Percentiles rank a stretch among this genome's conserved stretches.
Conservation (phyloP, 2,797 vertebrate genomes). For the Urophycis tenuis region DNA sequence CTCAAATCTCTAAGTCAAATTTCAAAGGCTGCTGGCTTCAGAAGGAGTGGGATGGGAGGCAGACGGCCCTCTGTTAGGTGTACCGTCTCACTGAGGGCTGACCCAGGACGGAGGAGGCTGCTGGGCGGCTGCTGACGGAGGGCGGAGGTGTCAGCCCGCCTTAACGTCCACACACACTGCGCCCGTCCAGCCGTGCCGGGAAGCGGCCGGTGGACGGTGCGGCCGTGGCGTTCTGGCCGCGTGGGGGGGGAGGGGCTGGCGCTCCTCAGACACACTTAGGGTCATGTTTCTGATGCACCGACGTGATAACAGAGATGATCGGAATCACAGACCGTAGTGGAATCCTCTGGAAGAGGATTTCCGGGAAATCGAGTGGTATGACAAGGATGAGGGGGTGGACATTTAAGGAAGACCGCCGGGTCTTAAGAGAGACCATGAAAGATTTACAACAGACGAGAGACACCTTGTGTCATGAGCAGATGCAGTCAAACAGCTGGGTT, state of each 20-base stretch:
- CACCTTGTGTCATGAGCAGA: neutral
- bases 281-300: conserved; percentile 45
- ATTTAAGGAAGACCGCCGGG: conserved; percentile 3
- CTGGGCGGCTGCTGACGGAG: conserved; percentile 64
- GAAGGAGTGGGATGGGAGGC: neutral
- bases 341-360: neutral
- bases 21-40: neutral
- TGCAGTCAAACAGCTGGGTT: neutral
- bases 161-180: conserved; percentile 58
- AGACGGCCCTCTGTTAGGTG: neutral
- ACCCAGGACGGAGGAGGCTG: too few relatives aligned
- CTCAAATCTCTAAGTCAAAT: neutral
- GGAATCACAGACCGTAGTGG: conserved; percentile 10
- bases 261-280: conserved; percentile 8
- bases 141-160: conserved; percentile 62
- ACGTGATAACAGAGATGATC: conserved; percentile 30
- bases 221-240: conserved; percentile 40
- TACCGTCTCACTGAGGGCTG: too few relatives aligned
- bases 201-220: conserved; percentile 71
- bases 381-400: neutral
- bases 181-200: conserved; percentile 50
- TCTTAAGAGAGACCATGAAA: conserved; percentile 37
- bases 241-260: conserved; percentile 37
- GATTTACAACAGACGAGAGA: conserved; percentile 44
- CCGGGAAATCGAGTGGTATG: neutral